Conservation (phyloP, 2,888 invertebrate species). For the Agrilus cyanescens region DNA sequence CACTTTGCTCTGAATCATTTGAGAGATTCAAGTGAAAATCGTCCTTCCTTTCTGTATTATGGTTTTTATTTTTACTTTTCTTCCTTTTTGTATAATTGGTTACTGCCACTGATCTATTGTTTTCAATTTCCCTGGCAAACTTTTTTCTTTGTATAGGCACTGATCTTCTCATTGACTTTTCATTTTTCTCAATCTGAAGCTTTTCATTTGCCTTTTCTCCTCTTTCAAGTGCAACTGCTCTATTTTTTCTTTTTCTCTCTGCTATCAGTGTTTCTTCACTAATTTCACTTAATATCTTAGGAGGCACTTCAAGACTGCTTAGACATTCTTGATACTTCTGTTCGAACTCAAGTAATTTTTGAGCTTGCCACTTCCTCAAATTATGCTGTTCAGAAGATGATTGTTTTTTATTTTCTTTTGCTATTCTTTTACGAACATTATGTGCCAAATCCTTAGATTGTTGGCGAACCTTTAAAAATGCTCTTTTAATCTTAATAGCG, state of each 20-base stretch:
- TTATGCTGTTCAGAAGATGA: conserved; percentile 39
- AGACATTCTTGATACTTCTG: conserved; percentile 40
- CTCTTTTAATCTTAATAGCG: conserved; percentile 3
- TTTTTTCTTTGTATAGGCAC: conserved; percentile 24
- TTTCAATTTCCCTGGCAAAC: conserved; percentile 36
- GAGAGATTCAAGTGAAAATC: conserved; percentile 1
- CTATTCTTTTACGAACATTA: conserved; percentile 41
- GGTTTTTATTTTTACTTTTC: conserved; percentile 7
- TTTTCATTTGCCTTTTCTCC: conserved; percentile 32
- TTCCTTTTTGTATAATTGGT: conserved; percentile 22
- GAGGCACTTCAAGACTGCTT: conserved; percentile 32
- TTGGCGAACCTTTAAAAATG: conserved; percentile 41
- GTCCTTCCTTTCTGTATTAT: conserved; percentile 15
- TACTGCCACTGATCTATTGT: conserved; percentile 35
- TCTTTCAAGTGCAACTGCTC: conserved; percentile 29
- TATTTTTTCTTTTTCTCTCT: conserved; percentile 21
- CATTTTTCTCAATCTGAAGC: conserved; percentile 26
- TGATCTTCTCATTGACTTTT: conserved; percentile 20
- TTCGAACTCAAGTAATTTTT: conserved; percentile 38
- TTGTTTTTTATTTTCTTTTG: conserved; percentile 39
- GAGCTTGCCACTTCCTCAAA: conserved; percentile 40
- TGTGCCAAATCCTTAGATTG: conserved; percentile 50
- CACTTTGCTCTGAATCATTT: too few species aligned
- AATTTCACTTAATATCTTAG: conserved; percentile 1
- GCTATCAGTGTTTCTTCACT: conserved; percentile 2